Base-by-base conservation (phyloP, 1,140 invertebrate genomes). In the Anoplophora glabripennis region DNA sequence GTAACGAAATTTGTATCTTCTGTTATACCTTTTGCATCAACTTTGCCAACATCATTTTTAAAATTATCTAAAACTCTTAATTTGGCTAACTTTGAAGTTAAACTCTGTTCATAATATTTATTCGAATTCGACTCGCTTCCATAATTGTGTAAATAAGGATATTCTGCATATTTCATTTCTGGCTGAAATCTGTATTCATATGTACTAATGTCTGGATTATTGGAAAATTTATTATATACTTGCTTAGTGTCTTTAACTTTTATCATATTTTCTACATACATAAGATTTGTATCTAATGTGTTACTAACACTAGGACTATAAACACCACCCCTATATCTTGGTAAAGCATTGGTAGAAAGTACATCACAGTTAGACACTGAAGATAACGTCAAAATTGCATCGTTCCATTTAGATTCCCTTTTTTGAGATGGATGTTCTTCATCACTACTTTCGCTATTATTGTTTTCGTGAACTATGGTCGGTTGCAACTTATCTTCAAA, bases 371-470 rank as follows among this genome's bases (percentile, higher is more conserved):
- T n/a, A n/a, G n/a, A n/a, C 34, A 44, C 35, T 10, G 21, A 21
- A 52, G 45, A 15, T 45, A 1, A 78, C 74, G 80, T 70, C 7
- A 82, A 63, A 65, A 81, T 82, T 4, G 80, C 73, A 57, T 82
- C 79, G 45, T 75, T 78, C 79, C 82, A 81, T 0, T 78, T 75
- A 4, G 80, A 80, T 0, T 78, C 79, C 57, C 78, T 77, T 51
- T 80, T 72, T 18, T 81, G 76, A 5, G 80, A 80, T 55, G 72
- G 74, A 63, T 81, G 79, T 68, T 83, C 81, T 70, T 83, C 81
- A 69, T 84, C 78, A 61, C 79, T 81, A 59, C 78, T 83, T 66
- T 84, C 81, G 4, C 72, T 74, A 56, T 73, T 64, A 5, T 67
- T 59, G 21, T 68, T 54, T 21, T 63, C 42, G 15, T 57, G 55